Base-by-base conservation (phyloP, 2,113 vertebrate genomes). In the Tamias sibiricus region DNA sequence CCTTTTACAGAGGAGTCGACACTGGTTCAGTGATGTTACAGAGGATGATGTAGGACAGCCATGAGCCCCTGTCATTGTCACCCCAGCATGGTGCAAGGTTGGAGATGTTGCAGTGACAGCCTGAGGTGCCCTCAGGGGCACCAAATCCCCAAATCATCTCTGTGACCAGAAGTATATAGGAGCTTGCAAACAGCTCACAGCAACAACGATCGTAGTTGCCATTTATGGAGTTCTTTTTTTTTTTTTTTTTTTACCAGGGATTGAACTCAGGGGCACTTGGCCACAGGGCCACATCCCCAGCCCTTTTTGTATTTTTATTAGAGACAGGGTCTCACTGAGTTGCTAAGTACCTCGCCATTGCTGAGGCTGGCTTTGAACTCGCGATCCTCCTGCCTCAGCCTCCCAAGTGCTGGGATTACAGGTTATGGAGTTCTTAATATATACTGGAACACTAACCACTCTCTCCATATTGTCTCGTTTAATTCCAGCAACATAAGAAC, bases 41-140 rank as follows among this genome's bases (percentile, higher is more conserved):
- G 79, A 89, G 75, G 35, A 9, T 88, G 54, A 40, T 87, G 22
- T 64, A n/a, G 40, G 54, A 69, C 85, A 57, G 74, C 80, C 91
- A 24, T 35, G 40, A 82, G 42, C 84, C 69, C n/a, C 1, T 42
- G 49, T 44, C 3, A 0, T 57, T 44, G 82, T 93, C 87, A 57
- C 42, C 83, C 52, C 64, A 87, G 57, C 19, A 4, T 87, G n/a
- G 59, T 80, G 4, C 71, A 77, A 32, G 57, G 19, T 76, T 69
- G 66, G 76, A 76, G 88, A 57, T 95, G 91, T 85, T 89, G 59
- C 72, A 10, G 22, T 86, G 91, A 95, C 42, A 95, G 72, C 72
- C 26, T 26, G 68, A 92, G 57, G 82, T 90, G 64, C 57, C 40
- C 24, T 47, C 6, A 1, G 37, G 28, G 52, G 32, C 26, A 68